These are phyloP conservation scores for Corvus hawaiiensis DNA, from an alignment of 2,113 vertebrate species.

Conservation along the genomic window DNA sequence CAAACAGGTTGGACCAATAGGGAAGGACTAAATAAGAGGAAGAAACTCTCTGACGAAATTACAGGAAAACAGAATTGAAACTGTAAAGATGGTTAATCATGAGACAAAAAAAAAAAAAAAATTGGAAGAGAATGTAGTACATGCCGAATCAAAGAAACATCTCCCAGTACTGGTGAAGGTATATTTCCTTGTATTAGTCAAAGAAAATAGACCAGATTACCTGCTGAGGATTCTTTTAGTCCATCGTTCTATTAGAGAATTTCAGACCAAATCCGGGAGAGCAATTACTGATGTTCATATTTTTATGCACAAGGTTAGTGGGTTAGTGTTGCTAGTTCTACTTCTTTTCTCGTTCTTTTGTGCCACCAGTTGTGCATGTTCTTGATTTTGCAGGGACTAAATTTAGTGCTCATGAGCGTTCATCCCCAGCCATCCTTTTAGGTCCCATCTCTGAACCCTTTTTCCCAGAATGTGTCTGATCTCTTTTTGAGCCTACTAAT, in stretches of 20 bases:
- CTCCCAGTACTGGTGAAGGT: neutral
- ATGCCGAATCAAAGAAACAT: neutral
- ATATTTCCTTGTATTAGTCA: neutral
- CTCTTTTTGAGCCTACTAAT: neutral
- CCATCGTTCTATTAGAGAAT: neutral
- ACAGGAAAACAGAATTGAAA: neutral
- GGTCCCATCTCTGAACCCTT: neutral
- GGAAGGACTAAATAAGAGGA: neutral
- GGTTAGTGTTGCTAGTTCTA: neutral
- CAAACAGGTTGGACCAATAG: neutral
- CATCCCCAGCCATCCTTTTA: neutral
- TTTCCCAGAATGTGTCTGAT: neutral
- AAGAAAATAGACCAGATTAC: neutral
- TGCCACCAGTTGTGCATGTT: neutral
- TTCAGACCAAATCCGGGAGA: neutral
- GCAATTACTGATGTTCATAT: neutral
- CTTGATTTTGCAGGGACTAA: neutral
- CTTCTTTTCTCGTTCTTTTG: neutral
- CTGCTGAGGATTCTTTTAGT: neutral
- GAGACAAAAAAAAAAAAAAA: neutral
- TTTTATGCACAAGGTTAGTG: neutral
- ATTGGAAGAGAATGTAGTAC: neutral
- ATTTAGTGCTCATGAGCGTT: neutral
- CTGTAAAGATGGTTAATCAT: neutral
- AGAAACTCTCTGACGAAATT: neutral